Percentiles rank a stretch among this genome's conserved stretches.
Evolutionary conservation across 2,888 invertebrate species (phyloP).

Genomic region (Sphinx pinastri): DNA sequence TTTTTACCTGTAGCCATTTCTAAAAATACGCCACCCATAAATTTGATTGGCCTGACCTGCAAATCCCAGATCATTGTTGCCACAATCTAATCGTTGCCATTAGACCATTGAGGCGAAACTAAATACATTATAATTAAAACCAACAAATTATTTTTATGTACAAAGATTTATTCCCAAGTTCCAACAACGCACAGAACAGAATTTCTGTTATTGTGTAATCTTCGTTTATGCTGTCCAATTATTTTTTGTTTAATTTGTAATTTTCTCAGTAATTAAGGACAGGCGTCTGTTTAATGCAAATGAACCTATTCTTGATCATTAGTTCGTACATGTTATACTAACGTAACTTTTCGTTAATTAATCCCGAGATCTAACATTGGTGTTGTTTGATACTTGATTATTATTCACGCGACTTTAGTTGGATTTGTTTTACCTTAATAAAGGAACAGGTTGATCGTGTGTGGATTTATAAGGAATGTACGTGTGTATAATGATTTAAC

Average conservation of each 20-base stretch:
- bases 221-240: conserved; percentile 52
- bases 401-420: conserved; percentile 59
- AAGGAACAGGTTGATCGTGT: conserved; percentile 23
- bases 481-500: background rate
- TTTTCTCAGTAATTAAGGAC: conserved; percentile 81
- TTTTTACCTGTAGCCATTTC: too few relatives aligned
- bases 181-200: conserved; percentile 34
- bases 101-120: too few relatives aligned
- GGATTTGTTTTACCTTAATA: conserved; percentile 17
- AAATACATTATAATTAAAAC: background rate
- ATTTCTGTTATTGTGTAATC: conserved; percentile 44
- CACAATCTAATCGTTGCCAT: too few relatives aligned
- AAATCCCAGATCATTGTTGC: too few relatives aligned
- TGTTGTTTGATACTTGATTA: conserved; percentile 56
- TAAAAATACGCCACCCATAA: too few relatives aligned
- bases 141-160: background rate
- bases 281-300: conserved; percentile 79
- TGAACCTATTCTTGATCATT: conserved; percentile 81
- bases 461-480: background rate
- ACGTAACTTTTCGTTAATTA: conserved; percentile 81
- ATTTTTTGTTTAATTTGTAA: conserved; percentile 79
- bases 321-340: conserved; percentile 77
- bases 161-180: background rate
- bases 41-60: too few relatives aligned
- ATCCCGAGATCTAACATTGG: conserved; percentile 66